Evolutionary conservation across 2,113 vertebrate species (phyloP).

Genomic region (human (Homo sapiens)): GRCh38 chr5:4702001-4702500

Average conservation of each 20-base stretch:
- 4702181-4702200: fast-evolving
- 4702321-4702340: neutral
- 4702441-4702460: neutral
- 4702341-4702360: neutral
- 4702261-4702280: neutral
- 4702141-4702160: neutral
- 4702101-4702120: neutral
- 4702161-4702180: neutral
- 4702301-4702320: neutral
- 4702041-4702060: neutral
- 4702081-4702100: neutral
- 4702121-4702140: neutral
- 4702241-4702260: neutral
- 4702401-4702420: neutral
- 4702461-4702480: neutral
- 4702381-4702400: neutral
- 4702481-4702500: neutral
- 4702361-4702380: neutral
- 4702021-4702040: neutral
- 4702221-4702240: neutral
- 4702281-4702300: neutral
- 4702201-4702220: neutral
- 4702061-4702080: neutral
- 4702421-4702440: neutral
- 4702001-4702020: neutral